Evolutionary conservation across 2,113 vertebrate genomes (phyloP), one percentile per base, ranked within the genome.

Genomic region (Hypocryptadius cinnamomeus): DNA sequence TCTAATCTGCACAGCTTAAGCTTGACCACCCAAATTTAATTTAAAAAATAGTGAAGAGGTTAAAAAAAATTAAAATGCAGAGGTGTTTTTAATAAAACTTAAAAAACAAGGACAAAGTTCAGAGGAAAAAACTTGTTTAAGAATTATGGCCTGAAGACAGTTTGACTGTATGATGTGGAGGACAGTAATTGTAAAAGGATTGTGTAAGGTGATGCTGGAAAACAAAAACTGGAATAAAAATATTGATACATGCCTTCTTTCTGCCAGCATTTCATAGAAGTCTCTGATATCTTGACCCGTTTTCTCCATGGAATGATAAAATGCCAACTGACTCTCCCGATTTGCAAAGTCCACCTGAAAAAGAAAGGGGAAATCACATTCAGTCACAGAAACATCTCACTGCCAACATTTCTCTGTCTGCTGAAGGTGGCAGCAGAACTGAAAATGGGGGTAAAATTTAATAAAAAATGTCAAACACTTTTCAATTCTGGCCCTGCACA

Each of bases 221-320:
- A 56, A 61, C 15, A 51, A 59, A 42, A 37, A 50, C 17, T 3
- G 11, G 7, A 79, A 89, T 24, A 9, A 45, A 57, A 15, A 3
- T 61, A 83, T 57, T 61, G 79, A 85, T 19, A 97, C 97, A 13
- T 97, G 98, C 99, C 99, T 99, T 98, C 99, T 98, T 97, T 99
- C 99, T 63, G 98, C 97, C 84, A 99, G 98, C 95, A 99, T 98
- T 95, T 99, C 99, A 60, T 99, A 99, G 61, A 99, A 99, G 94
- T 99, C 99, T 97, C 99, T 97, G 96, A 99, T 99, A 91, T 99
- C 99, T 91, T 99, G 99, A 89, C 99, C 99, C 77, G 99, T 99
- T 93, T 98, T 98, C 97, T 99, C 99, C 99, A 99, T 99, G 93
- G 99, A 99, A 93, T 99, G 99, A 97, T 99, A 99, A 97, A 99